Percentiles rank a stretch among this genome's conserved stretches.
Evolutionary conservation across 1,140 invertebrate genomes (phyloP).

Genomic region (Drosophila sproati): DNA sequence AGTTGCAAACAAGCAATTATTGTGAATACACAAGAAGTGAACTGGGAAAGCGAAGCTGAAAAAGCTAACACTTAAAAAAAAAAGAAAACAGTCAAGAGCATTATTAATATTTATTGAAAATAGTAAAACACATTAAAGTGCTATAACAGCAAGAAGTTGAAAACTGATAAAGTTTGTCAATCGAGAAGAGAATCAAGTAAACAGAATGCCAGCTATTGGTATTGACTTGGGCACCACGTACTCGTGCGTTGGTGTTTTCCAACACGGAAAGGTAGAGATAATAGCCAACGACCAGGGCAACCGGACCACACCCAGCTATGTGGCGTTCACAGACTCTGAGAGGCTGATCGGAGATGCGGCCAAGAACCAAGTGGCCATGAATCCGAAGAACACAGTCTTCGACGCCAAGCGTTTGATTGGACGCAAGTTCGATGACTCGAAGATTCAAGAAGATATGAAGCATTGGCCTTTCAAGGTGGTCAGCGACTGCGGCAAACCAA

Average conservation of each 20-base stretch:
- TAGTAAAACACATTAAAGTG: no score
- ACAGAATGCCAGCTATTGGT: slow-evolving; percentile 88
- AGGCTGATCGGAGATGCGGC: slow-evolving; percentile 94
- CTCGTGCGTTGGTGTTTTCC: slow-evolving; percentile 92
- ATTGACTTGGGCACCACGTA: slow-evolving; percentile 93
- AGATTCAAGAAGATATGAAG: slow-evolving; percentile 91
- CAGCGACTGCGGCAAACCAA: slow-evolving; percentile 88
- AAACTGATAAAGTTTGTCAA: not conserved
- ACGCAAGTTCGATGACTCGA: slow-evolving; percentile 88
- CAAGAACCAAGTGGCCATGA: slow-evolving; percentile 91
- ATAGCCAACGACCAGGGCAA: slow-evolving; percentile 97
- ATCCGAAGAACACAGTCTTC: slow-evolving; percentile 93
- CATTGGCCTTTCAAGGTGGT: slow-evolving; percentile 91
- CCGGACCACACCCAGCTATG: slow-evolving; percentile 94
- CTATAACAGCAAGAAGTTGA: not conserved
- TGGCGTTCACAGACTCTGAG: slow-evolving; percentile 95
- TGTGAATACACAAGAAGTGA: slow-evolving; percentile 26
- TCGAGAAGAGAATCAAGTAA: slow-evolving; percentile 26
- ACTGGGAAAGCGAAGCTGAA: not conserved
- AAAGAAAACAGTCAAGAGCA: not conserved
- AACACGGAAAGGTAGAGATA: slow-evolving; percentile 95
- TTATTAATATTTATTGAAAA: not conserved
- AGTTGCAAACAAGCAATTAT: slow-evolving; percentile 43
- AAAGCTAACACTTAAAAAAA: not conserved
- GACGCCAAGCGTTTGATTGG: slow-evolving; percentile 90